A percentile compares a stretch with the other conserved stretches of the same genome.
Evolutionary conservation across 2,113 vertebrate genomes (phyloP).

Genomic region (Chrysochloris asiatica): DNA sequence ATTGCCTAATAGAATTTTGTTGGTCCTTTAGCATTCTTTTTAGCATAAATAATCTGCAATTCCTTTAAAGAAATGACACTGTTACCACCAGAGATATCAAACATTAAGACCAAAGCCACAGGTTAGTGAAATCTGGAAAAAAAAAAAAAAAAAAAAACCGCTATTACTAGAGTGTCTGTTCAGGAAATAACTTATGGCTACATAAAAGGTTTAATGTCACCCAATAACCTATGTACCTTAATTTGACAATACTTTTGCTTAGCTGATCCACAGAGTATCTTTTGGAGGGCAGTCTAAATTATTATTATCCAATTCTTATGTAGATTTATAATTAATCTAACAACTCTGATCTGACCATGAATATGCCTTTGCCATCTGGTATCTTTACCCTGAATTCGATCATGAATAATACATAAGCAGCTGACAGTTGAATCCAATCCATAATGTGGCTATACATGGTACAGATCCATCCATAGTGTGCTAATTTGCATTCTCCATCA

Average conservation of each 20-base stretch:
- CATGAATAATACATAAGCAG: conserved; percentile 81
- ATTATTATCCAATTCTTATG: conserved; percentile 79
- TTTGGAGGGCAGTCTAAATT: conserved; percentile 72
- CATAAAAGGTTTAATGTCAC: conserved; percentile 64
- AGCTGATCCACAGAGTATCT: conserved; percentile 57
- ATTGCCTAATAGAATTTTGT: conserved; percentile 14
- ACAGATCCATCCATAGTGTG: conserved; percentile 45
- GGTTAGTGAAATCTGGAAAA: conserved; percentile 63
- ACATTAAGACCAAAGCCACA: conserved; percentile 53
- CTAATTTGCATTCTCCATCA: conserved; percentile 69
- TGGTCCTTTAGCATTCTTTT: conserved; percentile 28
- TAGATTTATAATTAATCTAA: conserved; percentile 82
- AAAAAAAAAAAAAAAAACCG: neutral
- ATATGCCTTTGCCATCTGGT: conserved; percentile 81
- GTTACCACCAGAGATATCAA: conserved; percentile 33
- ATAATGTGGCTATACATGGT: conserved; percentile 59
- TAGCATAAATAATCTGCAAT: conserved; percentile 42
- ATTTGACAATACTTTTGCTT: conserved; percentile 70
- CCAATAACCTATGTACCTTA: conserved; percentile 69
- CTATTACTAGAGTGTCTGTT: conserved; percentile 31
- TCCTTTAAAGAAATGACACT: conserved; percentile 48
- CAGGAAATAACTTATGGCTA: conserved; percentile 59
- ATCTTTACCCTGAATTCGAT: conserved; percentile 76
- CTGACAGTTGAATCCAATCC: conserved; percentile 76
- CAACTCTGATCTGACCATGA: conserved; percentile 81